Percentiles rank a stretch among this genome's conserved stretches.
Conservation (phyloP, 2,888 invertebrate genomes). For the Epinotia demarniana region DNA sequence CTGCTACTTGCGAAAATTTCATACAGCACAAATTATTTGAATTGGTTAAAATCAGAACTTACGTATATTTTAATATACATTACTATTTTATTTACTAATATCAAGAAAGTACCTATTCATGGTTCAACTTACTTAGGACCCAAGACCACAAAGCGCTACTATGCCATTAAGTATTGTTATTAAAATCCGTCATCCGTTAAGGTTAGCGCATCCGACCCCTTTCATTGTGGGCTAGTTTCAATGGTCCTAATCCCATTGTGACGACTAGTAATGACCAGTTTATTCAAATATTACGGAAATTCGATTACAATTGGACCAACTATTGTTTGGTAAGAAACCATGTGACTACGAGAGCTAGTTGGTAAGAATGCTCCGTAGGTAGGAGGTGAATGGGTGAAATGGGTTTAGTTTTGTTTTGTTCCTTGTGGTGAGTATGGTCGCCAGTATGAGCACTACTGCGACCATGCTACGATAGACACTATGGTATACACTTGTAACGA, state of each 20-base stretch:
- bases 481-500: too few relatives aligned
- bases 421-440: too few relatives aligned
- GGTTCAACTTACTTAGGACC: not conserved
- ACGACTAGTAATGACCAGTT: slow-evolving; percentile 62
- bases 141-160: not conserved
- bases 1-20: too few relatives aligned
- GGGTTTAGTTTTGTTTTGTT: too few relatives aligned
- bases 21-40: too few relatives aligned
- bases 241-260: slow-evolving; percentile 58
- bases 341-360: slow-evolving; percentile 10
- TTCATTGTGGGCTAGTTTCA: slow-evolving; percentile 55
- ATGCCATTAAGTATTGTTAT: slow-evolving; percentile 16
- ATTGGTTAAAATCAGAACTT: too few relatives aligned
- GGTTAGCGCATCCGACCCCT: slow-evolving; percentile 41
- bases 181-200: slow-evolving; percentile 51
- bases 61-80: not conserved
- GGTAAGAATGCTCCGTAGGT: not conserved
- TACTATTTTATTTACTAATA: not conserved
- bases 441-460: too few relatives aligned
- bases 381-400: too few relatives aligned
- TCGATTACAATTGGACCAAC: slow-evolving; percentile 74
- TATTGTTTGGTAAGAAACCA: slow-evolving; percentile 52
- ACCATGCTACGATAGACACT: too few relatives aligned
- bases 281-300: slow-evolving; percentile 72
- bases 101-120: not conserved